phyloP scores from a whole-genome alignment of 2,797 vertebrate species.

The Lithobates sylvaticus region DNA sequence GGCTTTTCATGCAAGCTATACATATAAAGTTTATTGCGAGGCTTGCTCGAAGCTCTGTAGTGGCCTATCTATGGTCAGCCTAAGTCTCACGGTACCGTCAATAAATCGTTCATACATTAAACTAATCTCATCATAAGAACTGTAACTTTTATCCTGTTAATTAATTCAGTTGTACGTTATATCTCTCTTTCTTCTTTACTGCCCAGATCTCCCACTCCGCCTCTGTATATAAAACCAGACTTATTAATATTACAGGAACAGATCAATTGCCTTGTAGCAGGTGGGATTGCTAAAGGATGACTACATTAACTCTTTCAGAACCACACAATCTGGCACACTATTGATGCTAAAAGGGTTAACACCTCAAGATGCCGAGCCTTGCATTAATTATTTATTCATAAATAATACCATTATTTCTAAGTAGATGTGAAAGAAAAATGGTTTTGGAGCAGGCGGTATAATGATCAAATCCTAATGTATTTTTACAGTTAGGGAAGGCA shows the following conservation, averaged over 20 bases:
- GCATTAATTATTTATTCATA: constrained; percentile 46
- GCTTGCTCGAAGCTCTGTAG: too few species aligned
- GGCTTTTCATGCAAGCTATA: too few species aligned
- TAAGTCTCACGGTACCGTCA: neutral
- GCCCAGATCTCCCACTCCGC: constrained; percentile 2
- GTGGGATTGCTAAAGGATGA: neutral
- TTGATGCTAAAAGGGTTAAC: constrained; percentile 31
- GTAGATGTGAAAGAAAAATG: constrained; percentile 21
- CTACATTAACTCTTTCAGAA: constrained; percentile 7
- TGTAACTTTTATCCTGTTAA: neutral
- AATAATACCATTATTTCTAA: constrained; percentile 39
- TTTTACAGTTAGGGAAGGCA: neutral
- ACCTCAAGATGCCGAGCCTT: neutral
- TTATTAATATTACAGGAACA: neutral
- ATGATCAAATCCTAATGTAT: constrained; percentile 28
- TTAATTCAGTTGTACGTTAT: neutral
- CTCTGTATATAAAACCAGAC: constrained; percentile 2
- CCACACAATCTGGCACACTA: neutral
- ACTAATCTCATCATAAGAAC: neutral
- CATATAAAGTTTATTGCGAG: too few species aligned
- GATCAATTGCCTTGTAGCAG: constrained; percentile 6
- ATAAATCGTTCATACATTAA: neutral
- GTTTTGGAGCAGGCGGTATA: neutral
- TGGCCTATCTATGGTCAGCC: too few species aligned
- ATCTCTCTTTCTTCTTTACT: neutral